phyloP scores from a whole-genome alignment of 2,888 invertebrate species.

The Drosophila nr. fundita region DNA sequence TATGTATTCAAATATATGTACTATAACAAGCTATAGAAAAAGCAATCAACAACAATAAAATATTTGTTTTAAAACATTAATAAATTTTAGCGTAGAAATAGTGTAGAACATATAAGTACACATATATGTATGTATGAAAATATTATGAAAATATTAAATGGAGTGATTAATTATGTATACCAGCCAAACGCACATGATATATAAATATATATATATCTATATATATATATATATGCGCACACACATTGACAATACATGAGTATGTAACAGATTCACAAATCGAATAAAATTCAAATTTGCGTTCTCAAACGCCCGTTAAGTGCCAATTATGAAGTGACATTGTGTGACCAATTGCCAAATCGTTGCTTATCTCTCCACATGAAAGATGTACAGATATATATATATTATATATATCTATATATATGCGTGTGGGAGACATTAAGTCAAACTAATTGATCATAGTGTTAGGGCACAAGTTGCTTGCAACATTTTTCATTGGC shows the following conservation, averaged over 20 bases:
- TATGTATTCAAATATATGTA: conserved; percentile 2
- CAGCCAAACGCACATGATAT: conserved; percentile 12
- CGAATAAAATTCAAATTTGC: conserved; percentile 14
- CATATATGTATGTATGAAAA: conserved; percentile 19
- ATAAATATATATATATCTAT: conserved; percentile 10
- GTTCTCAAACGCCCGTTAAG: conserved; percentile 20
- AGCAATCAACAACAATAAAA: conserved; percentile 46
- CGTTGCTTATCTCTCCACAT: conserved; percentile 35
- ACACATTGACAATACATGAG: conserved; percentile 10
- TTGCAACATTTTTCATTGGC: background rate
- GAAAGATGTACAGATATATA: background rate
- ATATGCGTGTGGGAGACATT: background rate
- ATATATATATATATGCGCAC: background rate
- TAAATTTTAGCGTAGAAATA: conserved; percentile 47
- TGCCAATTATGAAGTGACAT: conserved; percentile 24
- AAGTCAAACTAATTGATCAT: conserved; percentile 2
- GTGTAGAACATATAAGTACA: conserved; percentile 37
- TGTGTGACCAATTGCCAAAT: conserved; percentile 17
- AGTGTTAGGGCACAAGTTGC: background rate
- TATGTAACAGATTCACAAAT: conserved; percentile 20
- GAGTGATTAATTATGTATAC: conserved; percentile 6
- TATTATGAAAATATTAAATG: conserved; percentile 9
- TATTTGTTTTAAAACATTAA: conserved; percentile 36
- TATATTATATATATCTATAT: background rate
- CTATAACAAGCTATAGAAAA: conserved; percentile 4